Conservation (phyloP, 1,140 invertebrate genomes). For the Drosophila fuyamai region DNA sequence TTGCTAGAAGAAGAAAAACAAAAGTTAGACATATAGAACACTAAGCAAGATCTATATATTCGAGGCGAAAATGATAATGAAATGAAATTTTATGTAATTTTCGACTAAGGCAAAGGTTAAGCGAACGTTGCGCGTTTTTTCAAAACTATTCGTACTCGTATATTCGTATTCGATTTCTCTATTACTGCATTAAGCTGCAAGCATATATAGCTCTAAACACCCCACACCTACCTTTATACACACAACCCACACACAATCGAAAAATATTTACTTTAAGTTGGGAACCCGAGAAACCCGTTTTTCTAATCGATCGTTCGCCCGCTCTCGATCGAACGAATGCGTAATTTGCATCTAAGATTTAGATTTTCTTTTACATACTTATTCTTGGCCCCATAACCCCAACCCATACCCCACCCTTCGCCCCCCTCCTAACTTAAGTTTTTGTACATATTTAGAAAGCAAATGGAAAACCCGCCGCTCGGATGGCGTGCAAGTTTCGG, state of each 20-base stretch:
- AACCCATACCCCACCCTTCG: neutral
- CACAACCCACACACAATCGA: conserved; percentile 23
- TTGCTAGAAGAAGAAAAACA: conserved; percentile 29
- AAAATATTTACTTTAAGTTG: conserved; percentile 57
- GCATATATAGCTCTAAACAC: conserved; percentile 66
- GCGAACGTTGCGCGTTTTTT: conserved; percentile 73
- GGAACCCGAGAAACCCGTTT: conserved; percentile 12
- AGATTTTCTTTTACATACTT: conserved; percentile 41
- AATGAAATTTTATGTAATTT: conserved; percentile 73
- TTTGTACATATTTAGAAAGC: conserved; percentile 70
- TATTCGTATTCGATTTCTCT: conserved; percentile 70
- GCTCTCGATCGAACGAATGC: conserved; percentile 13
- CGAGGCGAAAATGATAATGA: conserved; percentile 35
- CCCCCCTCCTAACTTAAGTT: conserved; percentile 57
- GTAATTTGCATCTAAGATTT: conserved; percentile 48
- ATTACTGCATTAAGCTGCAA: conserved; percentile 75
- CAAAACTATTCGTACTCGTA: conserved; percentile 68
- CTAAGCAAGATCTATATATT: conserved; percentile 47
- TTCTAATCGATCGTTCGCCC: conserved; percentile 3
- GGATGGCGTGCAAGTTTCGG: conserved; percentile 36
- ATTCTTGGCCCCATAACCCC: conserved; percentile 8
- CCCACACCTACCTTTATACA: conserved; percentile 31
- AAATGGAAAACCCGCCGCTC: conserved; percentile 57
- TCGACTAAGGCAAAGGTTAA: conserved; percentile 72
- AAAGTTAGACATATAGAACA: conserved; percentile 59